A percentile compares a stretch with the other conserved stretches of the same genome.
phyloP scores from a whole-genome alignment of 2,797 vertebrate genomes.

The Hoplostethus atlanticus region DNA sequence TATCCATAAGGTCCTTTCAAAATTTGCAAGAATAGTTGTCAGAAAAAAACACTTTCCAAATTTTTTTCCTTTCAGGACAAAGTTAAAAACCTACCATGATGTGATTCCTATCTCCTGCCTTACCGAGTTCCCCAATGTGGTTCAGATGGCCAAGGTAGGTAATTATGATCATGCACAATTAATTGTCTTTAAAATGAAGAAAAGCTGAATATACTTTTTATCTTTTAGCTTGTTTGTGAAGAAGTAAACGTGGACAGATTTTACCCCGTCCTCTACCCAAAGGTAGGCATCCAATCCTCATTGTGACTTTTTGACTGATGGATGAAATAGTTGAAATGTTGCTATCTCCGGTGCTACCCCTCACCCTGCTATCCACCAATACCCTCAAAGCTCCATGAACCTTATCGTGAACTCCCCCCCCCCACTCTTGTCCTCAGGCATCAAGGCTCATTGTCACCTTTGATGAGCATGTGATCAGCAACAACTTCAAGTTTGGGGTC shows the following conservation, averaged over 20 bases:
- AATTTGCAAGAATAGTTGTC: slow-evolving; percentile 4
- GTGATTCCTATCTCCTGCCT: slow-evolving; percentile 99
- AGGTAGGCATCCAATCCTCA: slow-evolving; percentile 82
- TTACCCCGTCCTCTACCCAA: slow-evolving; percentile 96
- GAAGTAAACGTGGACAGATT: slow-evolving; percentile 97
- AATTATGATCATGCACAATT: neutral
- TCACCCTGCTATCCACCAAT: neutral
- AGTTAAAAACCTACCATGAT: slow-evolving; percentile 92
- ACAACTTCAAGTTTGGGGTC: slow-evolving; percentile 98
- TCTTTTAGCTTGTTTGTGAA: slow-evolving; percentile 92
- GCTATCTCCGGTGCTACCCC: neutral
- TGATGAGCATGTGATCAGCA: slow-evolving; percentile 97
- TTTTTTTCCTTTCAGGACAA: slow-evolving; percentile 87
- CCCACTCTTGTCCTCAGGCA: slow-evolving; percentile 83
- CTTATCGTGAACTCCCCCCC: neutral
- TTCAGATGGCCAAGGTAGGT: slow-evolving; percentile 98
- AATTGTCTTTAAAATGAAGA: no score
- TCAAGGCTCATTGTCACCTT: slow-evolving; percentile 96
- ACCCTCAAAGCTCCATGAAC: neutral
- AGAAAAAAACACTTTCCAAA: slow-evolving; percentile 15
- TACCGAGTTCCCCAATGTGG: slow-evolving; percentile 96
- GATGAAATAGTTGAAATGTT: neutral
- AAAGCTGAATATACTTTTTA: slow-evolving; percentile 24
- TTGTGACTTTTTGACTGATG: neutral
- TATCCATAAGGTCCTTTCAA: slow-evolving; percentile 16